Evolutionary conservation across 2,888 invertebrate genomes (phyloP), one percentile per base, ranked within the genome.

Genomic region (Shargacucullia verbasci): DNA sequence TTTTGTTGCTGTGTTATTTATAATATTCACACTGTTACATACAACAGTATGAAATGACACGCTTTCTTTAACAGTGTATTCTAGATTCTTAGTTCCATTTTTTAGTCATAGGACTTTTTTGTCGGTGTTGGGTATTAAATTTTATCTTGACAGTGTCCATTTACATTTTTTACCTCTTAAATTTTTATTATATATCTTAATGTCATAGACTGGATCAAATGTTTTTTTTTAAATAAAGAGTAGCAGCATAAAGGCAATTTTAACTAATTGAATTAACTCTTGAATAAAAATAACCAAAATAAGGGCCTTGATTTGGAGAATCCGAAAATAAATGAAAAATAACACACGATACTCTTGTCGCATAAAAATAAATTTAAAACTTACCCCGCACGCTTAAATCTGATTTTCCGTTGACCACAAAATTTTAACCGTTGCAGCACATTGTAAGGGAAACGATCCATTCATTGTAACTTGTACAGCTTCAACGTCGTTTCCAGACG

Each of bases 361-460:
- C 14, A 2, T 8, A 43, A 72, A 78, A 78, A 40, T 50, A 27
- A 80, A 76, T 78, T 73, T 77, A 60, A 75, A 76, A 54, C 78
- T 58, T 78, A 76, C 33, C n/a, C 27, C 10, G 34, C 58, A 44
- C 13, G 3, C 29, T 52, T 86, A 89, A 84, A 85, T 76, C 67
- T 55, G 65, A 69, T 70, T 85, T 87, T 87, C 54, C 77, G 68
- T 62, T 81, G 79, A 69, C 74, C 63, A 65, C 68, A 63, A 73
- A 49, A 79, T 68, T 81, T 85, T 84, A 91, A 90, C 90, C 90
- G 91, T 92, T 90, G 89, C 89, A 87, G 82, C 87, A 89, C 84
- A 89, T 89, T 90, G 90, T 90, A 88, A 88, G 90, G 91, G 91
- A 92, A 92, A 89, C 84, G 84, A 88, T 90, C 90, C 92, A 92